Evolutionary conservation across 2,888 invertebrate genomes (phyloP).

Genomic region (Candidula unifasciata): DNA sequence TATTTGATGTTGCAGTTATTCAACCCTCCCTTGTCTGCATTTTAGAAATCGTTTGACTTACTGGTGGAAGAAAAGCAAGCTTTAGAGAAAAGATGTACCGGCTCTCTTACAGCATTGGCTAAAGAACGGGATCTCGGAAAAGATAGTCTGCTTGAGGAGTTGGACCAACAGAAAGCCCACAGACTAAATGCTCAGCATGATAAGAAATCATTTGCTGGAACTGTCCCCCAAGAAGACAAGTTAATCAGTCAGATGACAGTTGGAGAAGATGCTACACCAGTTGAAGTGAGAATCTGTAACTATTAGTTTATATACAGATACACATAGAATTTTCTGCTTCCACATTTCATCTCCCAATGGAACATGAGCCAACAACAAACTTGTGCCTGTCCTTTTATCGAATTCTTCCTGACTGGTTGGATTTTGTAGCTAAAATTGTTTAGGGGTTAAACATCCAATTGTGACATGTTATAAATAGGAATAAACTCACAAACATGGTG

Average conservation of each 20-base stretch:
- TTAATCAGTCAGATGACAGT: slow-evolving; percentile 6
- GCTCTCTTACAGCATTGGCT: slow-evolving; percentile 50
- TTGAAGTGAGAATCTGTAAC: background rate
- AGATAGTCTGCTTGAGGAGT: slow-evolving; percentile 52
- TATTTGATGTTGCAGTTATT: too few relatives aligned
- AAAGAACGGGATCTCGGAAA: slow-evolving; percentile 44
- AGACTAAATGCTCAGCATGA: slow-evolving; percentile 44
- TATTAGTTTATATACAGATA: too few relatives aligned
- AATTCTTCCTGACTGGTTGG: too few relatives aligned
- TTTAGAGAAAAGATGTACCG: slow-evolving; percentile 55
- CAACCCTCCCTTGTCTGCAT: slow-evolving; percentile 17
- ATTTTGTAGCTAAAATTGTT: too few relatives aligned
- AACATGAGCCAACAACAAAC: too few relatives aligned
- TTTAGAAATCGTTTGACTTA: slow-evolving; percentile 59
- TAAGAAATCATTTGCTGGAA: slow-evolving; percentile 53
- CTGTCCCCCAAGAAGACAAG: slow-evolving; percentile 18
- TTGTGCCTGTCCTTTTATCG: too few relatives aligned
- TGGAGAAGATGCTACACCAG: background rate
- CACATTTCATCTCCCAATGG: too few relatives aligned
- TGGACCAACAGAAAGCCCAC: slow-evolving; percentile 54
- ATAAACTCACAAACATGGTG: too few relatives aligned
- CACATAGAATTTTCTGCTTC: too few relatives aligned
- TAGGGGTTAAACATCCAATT: too few relatives aligned
- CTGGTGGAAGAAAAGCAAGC: slow-evolving; percentile 58
- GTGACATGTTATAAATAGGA: too few relatives aligned